These are phyloP conservation scores for Drosophila anomelani DNA, from an alignment of 2,888 invertebrate species.

Conservation along the genomic window DNA sequence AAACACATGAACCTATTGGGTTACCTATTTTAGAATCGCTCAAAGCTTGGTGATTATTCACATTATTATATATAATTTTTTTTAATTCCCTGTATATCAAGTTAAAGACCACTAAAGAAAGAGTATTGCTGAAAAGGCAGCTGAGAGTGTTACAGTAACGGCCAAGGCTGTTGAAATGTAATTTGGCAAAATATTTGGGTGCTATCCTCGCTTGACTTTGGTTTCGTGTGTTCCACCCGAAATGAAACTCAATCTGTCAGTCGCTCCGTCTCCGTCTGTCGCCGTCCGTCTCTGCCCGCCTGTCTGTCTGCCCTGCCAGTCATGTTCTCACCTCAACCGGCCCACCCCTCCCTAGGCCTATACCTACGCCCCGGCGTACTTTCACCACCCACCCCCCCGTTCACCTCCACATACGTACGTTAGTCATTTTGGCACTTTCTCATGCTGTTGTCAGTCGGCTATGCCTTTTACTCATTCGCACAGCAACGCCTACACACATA, in stretches of 20 bases:
- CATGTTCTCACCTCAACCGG: constrained; percentile 35
- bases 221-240: constrained; percentile 55
- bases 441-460: constrained; percentile 74
- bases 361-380: constrained; percentile 13
- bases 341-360: constrained; percentile 3
- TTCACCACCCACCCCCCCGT: neutral
- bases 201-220: constrained; percentile 61
- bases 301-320: constrained; percentile 49
- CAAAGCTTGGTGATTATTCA: too few species aligned
- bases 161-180: constrained; percentile 79
- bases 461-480: constrained; percentile 49
- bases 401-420: constrained; percentile 55
- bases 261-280: constrained; percentile 41
- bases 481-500: constrained; percentile 55
- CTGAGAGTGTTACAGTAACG: constrained; percentile 34
- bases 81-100: neutral
- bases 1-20: too few species aligned
- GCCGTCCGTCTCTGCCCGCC: constrained; percentile 53
- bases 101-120: neutral
- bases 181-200: constrained; percentile 74
- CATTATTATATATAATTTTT: too few species aligned
- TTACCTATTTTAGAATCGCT: too few species aligned
- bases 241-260: constrained; percentile 81
- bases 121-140: constrained; percentile 33
- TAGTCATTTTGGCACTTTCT: constrained; percentile 79